Base-by-base conservation (phyloP, 2,113 vertebrate genomes). In the Setophaga coronata region DNA sequence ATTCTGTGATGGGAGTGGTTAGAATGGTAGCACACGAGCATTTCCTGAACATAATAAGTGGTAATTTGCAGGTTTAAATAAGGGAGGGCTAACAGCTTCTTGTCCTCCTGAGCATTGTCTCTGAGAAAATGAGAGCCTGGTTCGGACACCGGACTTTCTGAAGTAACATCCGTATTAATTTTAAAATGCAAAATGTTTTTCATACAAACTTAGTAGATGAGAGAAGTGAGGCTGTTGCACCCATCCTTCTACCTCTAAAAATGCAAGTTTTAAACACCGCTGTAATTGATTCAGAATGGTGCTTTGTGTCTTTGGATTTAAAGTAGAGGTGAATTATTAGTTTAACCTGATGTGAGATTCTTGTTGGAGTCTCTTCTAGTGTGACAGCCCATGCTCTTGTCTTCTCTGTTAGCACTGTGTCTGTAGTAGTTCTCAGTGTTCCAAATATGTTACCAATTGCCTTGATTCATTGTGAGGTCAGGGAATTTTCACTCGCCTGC, bases 21-120 rank as follows among this genome's bases (percentile, higher is more conserved):
- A 43, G 62, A 69, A 56, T 0, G 2, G 17, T 20, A 40, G 26
- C 5, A 2, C 3, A 0, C 48, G n/a, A 72, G 11, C 26, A 8
- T 69, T 87, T 65, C 31, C 31, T 80, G 38, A 54, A 19, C 11
- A 5, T 18, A 50, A 15, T 45, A 67, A 51, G 23, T 54, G 21
- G 6, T 53, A 3, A 10, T 69, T 47, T 69, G 7, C 36, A 53
- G 21, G 8, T n/a, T 58, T 71, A n/a, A 54, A 28, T 50, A 21
- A 45, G 57, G 21, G 18, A 69, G 12, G 9, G 4, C 38, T 70
- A 6, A 45, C 28, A 36, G 36, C 24, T 53, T 53, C 7, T 57
- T 5, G 9, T 60, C 25, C 42, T 76, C 4, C 33, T 71, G 53
- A 83, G 21, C 18, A 9, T 58, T 16, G 11, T 76, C n/a, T 82